A percentile compares a stretch with the other conserved stretches of the same genome.
Conservation (phyloP, 2,113 vertebrate species). For the Tylochromis polylepis region DNA sequence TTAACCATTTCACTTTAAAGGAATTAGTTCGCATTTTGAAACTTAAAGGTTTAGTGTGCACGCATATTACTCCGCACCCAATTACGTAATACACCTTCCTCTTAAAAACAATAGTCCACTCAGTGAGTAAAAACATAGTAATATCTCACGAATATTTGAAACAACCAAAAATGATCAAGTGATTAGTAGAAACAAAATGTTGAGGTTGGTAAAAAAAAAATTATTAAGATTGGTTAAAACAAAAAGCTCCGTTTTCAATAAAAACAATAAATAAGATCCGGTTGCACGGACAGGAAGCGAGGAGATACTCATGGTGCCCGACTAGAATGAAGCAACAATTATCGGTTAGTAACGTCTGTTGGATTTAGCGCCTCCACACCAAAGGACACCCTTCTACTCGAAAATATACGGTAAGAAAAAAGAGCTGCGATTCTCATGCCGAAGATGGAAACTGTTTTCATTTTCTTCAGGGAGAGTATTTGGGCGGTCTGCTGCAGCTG, state of each 20-base stretch:
- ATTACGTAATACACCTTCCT: constrained; percentile 51
- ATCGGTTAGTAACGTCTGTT: constrained; percentile 45
- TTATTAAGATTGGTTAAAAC: neutral
- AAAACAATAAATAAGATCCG: constrained; percentile 75
- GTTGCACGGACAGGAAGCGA: constrained; percentile 68
- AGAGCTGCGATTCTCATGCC: neutral
- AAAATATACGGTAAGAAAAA: constrained; percentile 70
- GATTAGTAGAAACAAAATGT: neutral
- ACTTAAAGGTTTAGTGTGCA: neutral
- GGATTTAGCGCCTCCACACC: constrained; percentile 21
- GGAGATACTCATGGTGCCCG: constrained; percentile 77
- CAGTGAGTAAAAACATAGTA: neutral
- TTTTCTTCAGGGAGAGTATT: constrained; percentile 71
- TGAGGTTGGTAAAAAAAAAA: neutral
- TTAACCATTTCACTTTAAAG: neutral
- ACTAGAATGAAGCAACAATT: constrained; percentile 75
- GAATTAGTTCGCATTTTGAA: neutral
- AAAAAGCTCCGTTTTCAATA: neutral
- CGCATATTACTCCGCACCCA: constrained; percentile 65
- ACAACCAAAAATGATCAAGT: rapidly evolving
- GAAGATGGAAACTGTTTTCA: constrained; percentile 11
- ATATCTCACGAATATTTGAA: neutral
- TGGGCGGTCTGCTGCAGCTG: constrained; percentile 64
- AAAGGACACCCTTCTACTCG: neutral
- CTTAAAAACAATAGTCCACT: constrained; percentile 66